Percentiles rank a stretch among this genome's conserved stretches.
phyloP scores from a whole-genome alignment of 2,888 invertebrate species.

The Parnassius apollo region DNA sequence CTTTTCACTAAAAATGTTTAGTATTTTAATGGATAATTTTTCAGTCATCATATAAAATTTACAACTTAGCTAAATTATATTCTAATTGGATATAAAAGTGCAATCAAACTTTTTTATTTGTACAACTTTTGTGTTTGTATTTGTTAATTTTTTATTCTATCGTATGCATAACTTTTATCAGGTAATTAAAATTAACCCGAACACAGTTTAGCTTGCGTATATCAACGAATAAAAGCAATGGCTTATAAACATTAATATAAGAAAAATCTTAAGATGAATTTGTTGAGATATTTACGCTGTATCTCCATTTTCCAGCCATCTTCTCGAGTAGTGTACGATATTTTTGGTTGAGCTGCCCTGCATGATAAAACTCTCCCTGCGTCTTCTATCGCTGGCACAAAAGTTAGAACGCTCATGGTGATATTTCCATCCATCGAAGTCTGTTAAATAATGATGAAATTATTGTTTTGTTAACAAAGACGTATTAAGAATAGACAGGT shows the following conservation, averaged over 20 bases:
- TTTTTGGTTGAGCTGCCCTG: constrained; percentile 63
- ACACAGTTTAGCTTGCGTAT: background rate
- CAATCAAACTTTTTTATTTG: no score
- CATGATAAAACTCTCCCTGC: constrained; percentile 78
- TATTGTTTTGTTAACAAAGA: no score
- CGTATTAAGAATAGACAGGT: no score
- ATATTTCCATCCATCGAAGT: constrained; percentile 82
- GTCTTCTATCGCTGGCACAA: constrained; percentile 84
- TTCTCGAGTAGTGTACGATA: constrained; percentile 80
- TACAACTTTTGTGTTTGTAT: no score
- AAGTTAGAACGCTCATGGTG: constrained; percentile 83
- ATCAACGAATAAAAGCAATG: no score
- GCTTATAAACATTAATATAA: background rate
- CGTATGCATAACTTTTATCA: no score
- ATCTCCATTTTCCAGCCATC: constrained; percentile 85
- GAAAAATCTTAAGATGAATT: background rate
- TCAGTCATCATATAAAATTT: no score
- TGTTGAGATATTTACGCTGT: constrained; percentile 74
- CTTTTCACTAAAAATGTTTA: no score
- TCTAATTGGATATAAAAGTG: no score
- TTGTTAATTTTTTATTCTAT: no score
- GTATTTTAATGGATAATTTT: no score
- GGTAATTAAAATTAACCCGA: background rate
- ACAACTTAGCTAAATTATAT: no score
- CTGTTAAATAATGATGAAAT: constrained; percentile 38